Evolutionary conservation across 2,113 vertebrate species (phyloP).

Genomic region (Microcebus griseorufus): DNA sequence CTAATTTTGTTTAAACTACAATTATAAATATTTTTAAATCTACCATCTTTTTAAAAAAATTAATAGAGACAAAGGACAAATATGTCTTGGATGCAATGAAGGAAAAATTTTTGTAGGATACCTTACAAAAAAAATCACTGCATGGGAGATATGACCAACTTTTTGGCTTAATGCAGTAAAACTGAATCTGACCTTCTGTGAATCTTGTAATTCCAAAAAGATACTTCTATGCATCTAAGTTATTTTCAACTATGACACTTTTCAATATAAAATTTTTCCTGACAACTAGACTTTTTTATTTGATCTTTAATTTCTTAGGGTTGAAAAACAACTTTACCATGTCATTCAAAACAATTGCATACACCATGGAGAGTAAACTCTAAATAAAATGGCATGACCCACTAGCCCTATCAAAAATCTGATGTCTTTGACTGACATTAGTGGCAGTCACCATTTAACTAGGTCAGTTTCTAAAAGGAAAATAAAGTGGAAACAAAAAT

Average conservation of each 20-base stretch:
- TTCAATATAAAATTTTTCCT: not conserved
- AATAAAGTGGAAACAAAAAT: conserved; percentile 63
- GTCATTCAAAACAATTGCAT: conserved; percentile 59
- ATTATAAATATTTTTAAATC: not conserved
- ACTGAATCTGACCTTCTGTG: not conserved
- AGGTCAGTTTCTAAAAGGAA: conserved; percentile 59
- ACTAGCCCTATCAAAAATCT: conserved; percentile 31
- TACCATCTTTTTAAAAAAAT: not conserved
- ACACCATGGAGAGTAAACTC: not conserved
- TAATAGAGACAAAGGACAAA: not conserved
- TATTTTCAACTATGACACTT: conserved; percentile 21
- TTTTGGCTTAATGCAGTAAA: not conserved
- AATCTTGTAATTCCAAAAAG: not conserved
- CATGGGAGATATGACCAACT: not conserved
- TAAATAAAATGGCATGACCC: conserved; percentile 50
- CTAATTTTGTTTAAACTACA: not conserved
- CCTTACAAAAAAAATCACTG: not conserved
- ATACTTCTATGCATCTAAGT: not conserved
- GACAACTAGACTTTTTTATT: conserved; percentile 26
- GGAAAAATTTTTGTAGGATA: not conserved
- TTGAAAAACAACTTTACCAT: conserved; percentile 34
- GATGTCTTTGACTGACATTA: conserved; percentile 41
- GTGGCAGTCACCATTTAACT: conserved; percentile 45
- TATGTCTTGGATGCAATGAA: not conserved
- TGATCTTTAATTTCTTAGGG: conserved; percentile 38